phyloP scores from a whole-genome alignment of 2,797 vertebrate genomes.

The Lemur catta region DNA sequence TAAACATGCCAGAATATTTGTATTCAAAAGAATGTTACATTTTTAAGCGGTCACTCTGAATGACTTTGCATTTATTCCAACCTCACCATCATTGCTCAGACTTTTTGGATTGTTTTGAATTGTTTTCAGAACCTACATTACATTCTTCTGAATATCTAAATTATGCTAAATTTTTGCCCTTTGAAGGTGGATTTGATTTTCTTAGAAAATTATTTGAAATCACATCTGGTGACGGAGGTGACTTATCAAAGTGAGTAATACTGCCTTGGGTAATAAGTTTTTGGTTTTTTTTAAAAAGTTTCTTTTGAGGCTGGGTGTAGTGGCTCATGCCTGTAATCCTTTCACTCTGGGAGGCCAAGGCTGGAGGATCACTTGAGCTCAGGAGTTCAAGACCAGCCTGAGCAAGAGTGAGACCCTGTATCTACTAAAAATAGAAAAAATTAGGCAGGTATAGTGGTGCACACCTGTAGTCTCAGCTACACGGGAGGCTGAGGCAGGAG shows the following conservation, averaged over 20 bases:
- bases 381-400: too few relatives aligned
- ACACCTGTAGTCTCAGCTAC: too few relatives aligned
- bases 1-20: conserved; percentile 32
- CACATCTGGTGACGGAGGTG: conserved; percentile 13
- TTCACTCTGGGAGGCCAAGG: too few relatives aligned
- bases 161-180: conserved; percentile 53
- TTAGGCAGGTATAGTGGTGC: too few relatives aligned
- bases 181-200: conserved; percentile 66
- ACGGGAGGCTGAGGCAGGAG: too few relatives aligned
- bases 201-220: conserved; percentile 66
- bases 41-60: conserved; percentile 13
- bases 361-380: too few relatives aligned
- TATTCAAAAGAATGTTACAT: conserved; percentile 20
- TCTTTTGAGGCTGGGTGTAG: not conserved
- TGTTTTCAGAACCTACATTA: conserved; percentile 28
- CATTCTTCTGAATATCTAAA: conserved; percentile 40
- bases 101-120: not conserved
- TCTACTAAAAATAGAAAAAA: too few relatives aligned
- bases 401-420: too few relatives aligned
- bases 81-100: not conserved
- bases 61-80: not conserved
- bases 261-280: not conserved
- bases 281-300: not conserved
- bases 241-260: conserved; percentile 29
- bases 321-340: too few relatives aligned